phyloP scores from a whole-genome alignment of 1,140 invertebrate species.

The Drosophila ironensis region DNA sequence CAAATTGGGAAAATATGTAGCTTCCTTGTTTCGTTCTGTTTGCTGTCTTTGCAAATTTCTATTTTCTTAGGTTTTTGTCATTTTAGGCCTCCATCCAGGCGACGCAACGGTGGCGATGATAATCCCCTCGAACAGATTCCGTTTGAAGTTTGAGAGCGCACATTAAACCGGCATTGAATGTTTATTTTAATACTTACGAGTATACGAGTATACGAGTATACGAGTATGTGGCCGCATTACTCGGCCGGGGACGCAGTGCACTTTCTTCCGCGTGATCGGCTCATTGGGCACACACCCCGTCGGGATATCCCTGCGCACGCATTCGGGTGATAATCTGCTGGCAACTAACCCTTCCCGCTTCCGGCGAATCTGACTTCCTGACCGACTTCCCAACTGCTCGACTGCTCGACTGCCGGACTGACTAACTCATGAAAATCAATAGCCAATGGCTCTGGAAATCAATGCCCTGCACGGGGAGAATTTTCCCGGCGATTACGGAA shows the following conservation, averaged over 20 bases:
- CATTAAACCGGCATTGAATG: slow-evolving; percentile 21
- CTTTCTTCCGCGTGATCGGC: slow-evolving; percentile 73
- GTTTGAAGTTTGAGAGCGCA: slow-evolving; percentile 39
- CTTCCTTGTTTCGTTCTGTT: neutral
- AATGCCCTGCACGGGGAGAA: slow-evolving; percentile 10
- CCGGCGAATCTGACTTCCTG: neutral
- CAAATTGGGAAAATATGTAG: neutral
- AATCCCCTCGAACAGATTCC: slow-evolving; percentile 24
- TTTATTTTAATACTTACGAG: slow-evolving; percentile 57
- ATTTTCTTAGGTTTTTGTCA: slow-evolving; percentile 25
- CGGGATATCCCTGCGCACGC: slow-evolving; percentile 41
- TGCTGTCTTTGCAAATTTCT: slow-evolving; percentile 14
- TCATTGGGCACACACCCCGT: slow-evolving; percentile 64
- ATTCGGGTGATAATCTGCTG: slow-evolving; percentile 46
- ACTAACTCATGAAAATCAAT: slow-evolving; percentile 59
- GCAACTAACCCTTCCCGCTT: neutral
- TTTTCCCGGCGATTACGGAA: neutral
- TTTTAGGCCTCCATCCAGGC: slow-evolving; percentile 33
- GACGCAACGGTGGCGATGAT: slow-evolving; percentile 26
- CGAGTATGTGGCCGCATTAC: slow-evolving; percentile 48
- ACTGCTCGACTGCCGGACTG: slow-evolving; percentile 12
- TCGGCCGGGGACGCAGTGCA: slow-evolving; percentile 41
- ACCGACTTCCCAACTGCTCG: neutral
- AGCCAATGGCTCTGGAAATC: slow-evolving; percentile 37
- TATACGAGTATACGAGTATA: too few species aligned